Evolutionary conservation across 2,888 invertebrate species (phyloP), one percentile per base, ranked within the genome.

Genomic region (Leptinotarsa juncta): DNA sequence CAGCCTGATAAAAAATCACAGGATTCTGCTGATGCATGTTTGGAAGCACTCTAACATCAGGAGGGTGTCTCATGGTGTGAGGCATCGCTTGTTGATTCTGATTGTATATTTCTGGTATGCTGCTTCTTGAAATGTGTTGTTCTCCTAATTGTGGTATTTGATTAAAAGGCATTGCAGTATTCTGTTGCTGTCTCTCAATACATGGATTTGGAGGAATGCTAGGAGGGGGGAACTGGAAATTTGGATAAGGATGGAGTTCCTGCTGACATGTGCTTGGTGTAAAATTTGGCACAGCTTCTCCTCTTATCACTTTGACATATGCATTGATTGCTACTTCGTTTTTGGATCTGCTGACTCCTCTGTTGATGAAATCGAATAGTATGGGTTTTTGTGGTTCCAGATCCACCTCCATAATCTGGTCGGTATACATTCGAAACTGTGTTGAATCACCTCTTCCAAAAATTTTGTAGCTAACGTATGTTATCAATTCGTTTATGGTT

Each of bases 331-430:
- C 12, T 18, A 42, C 16, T 10, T 62, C 62, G 42, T 62, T 18
- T 16, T 42, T 16, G 32, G 42, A 32, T 62, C n/a, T 62, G 14
- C 62, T 32, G n/a, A 62, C n/a, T 42, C 62, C 62, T 18, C 16
- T 15, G 16, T 18, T 62, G 26, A 62, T 26, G 42, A 62, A 62
- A 42, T 67, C 57, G 1, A 42, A 69, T 1, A 78, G 20, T 12
- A 76, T 26, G 14, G 74, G 32, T 60, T 50, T 70, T 26, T 76
- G 76, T 23, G 10, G 66, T 18, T 60, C 49, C 72, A 74, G 57
- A 62, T 69, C 57, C n/a, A 50, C 16, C 16, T 72, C 71, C 67
- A 78, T 65, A 4, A 78, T 67, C 53, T 76, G 48, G 42, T 71
- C 65, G 0, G 62, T 73, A 23, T 76, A 78, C 14, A 53, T 15